Percentiles rank a stretch among this genome's conserved stretches.
Conservation (phyloP, 2,797 vertebrate species). For the Coregonus suidteri region DNA sequence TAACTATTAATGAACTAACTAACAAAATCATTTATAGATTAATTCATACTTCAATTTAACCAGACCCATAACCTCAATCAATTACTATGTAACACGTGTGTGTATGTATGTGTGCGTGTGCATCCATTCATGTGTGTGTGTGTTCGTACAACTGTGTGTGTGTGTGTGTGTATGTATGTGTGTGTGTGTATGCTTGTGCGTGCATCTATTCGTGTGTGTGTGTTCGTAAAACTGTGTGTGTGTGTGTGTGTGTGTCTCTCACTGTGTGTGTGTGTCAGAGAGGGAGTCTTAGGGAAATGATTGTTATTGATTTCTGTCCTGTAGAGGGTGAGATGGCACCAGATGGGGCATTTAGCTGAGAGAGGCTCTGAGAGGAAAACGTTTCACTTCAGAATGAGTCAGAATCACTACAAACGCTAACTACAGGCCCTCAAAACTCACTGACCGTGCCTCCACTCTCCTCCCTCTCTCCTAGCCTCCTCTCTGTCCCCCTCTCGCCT, state of each 20-base stretch:
- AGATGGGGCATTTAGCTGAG: constrained; percentile 94
- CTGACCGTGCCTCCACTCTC: not conserved
- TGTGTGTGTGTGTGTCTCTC: not conserved
- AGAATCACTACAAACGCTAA: constrained; percentile 37
- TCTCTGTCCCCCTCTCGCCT: too few species aligned
- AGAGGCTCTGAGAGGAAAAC: constrained; percentile 81
- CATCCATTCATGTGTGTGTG: too few species aligned
- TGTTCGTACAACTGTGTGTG: too few species aligned
- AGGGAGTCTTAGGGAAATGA: constrained; percentile 81
- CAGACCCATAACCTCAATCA: not conserved
- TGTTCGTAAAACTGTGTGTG: constrained; percentile 42
- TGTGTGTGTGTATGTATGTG: constrained; percentile 12
- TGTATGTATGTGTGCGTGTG: constrained; percentile 8
- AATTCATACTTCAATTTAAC: too few species aligned
- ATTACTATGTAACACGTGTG: constrained; percentile 8
- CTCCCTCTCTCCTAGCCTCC: too few species aligned
- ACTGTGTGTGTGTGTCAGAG: not conserved
- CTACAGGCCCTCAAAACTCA: not conserved
- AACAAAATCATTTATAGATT: too few species aligned
- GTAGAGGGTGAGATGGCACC: constrained; percentile 95
- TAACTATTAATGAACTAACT: too few species aligned
- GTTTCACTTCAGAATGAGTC: constrained; percentile 67
- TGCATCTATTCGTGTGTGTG: constrained; percentile 2
- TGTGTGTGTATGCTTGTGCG: constrained; percentile 15
- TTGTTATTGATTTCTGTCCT: constrained; percentile 98